Conservation (phyloP, 1,140 invertebrate genomes). For the Battus philenor region DNA sequence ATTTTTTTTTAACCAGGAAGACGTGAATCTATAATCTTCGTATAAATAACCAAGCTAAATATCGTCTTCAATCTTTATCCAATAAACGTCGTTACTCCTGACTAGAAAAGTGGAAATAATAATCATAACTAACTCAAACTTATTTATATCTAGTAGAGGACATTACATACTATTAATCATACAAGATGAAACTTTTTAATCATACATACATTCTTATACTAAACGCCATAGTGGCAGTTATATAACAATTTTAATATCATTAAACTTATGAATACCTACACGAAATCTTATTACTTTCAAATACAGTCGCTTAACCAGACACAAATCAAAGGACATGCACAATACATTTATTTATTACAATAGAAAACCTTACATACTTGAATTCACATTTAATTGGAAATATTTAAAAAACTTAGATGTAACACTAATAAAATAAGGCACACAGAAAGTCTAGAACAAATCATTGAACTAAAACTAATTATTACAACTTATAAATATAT, state of each 20-base stretch:
- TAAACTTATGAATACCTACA: slow-evolving; percentile 13
- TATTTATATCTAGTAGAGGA: slow-evolving; percentile 52
- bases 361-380: slow-evolving; percentile 17
- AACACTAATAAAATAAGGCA: slow-evolving; percentile 50
- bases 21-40: too few species aligned
- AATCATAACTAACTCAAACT: slow-evolving; percentile 48
- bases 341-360: slow-evolving; percentile 14
- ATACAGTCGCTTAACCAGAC: slow-evolving; percentile 18
- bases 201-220: slow-evolving; percentile 34
- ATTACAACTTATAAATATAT: too few species aligned
- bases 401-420: slow-evolving; percentile 23
- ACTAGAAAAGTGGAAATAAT: slow-evolving; percentile 63
- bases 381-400: slow-evolving; percentile 18
- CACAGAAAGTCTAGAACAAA: slow-evolving; percentile 37
- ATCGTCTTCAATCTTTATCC: slow-evolving; percentile 35
- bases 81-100: slow-evolving; percentile 60
- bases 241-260: slow-evolving; percentile 11
- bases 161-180: slow-evolving; percentile 52
- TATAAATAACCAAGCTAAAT: too few species aligned
- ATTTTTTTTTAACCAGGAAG: too few species aligned
- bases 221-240: slow-evolving; percentile 26
- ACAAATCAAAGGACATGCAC: slow-evolving; percentile 21
- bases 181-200: slow-evolving; percentile 37
- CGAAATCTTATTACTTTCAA: slow-evolving; percentile 12
- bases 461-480: slow-evolving; percentile 17